Evolutionary conservation across 2,113 vertebrate species (phyloP), one percentile per base, ranked within the genome.

Genomic region (Climacteris rufus): DNA sequence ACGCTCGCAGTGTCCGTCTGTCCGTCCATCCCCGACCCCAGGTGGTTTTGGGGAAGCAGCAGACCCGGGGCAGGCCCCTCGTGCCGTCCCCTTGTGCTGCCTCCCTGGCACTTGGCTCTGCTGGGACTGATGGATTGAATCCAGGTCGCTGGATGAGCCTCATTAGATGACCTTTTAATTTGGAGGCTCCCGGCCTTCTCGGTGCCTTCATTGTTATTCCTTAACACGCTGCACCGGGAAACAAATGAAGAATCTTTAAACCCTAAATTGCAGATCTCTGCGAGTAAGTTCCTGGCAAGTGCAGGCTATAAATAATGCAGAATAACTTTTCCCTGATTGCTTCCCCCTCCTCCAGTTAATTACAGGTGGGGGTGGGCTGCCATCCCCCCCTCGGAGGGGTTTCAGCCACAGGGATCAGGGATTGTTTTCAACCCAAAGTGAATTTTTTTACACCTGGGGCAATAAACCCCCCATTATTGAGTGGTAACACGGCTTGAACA

Each of bases 251-350:
- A 90, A 78, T 96, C 93, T 96, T 96, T 96, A 97, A 95, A 95
- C 60, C 85, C 88, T 93, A 94, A 92, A 96, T 96, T 96, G 93
- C 96, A 90, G 68, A 94, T 93, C 92, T 96, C 94, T 92, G 84
- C 20, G 28, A 96, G 94, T 94, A 90, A 94, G 95, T 95, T 95
- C 94, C 95, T 96, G 95, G 92, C 95, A 95, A 95, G 83, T 90
- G 93, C 40, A 21, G 90, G 93, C 93, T 96, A 94, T 96, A 96
- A 97, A 96, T 96, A 96, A 96, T 92, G 90, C 88, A 83, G 87
- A 83, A 94, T 93, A 96, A 96, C 95, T 97, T 95, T 91, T 54
- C 87, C 85, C 88, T 97, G 95, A 96, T 97, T 96, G 94, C 94
- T 97, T 96, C 91, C 87, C 93, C 72, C 82, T 42, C 66, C 69